Percentiles rank a stretch among this genome's conserved stretches.
Conservation (phyloP, 2,888 invertebrate genomes). For the Lepidonotus clava region DNA sequence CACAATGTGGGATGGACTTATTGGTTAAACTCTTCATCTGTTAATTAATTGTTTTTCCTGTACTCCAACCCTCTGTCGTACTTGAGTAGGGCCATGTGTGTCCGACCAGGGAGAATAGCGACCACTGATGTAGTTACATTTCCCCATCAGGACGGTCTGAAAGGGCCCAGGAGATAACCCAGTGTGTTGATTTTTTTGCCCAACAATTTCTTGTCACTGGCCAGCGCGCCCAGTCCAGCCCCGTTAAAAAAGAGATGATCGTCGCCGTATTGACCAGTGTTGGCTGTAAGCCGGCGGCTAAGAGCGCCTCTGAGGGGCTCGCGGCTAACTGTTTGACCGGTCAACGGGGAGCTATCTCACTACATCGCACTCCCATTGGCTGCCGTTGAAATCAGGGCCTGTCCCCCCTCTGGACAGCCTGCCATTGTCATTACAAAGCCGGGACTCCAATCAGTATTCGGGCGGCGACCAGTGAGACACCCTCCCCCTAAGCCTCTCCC, state of each 20-base stretch:
- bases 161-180: not conserved
- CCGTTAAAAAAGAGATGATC: not conserved
- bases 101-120: no score
- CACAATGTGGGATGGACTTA: no score
- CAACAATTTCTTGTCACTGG: not conserved
- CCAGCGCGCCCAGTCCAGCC: not conserved
- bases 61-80: no score
- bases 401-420: not conserved
- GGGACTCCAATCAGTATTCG: slow-evolving; percentile 36
- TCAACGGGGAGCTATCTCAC: not conserved
- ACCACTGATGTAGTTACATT: not conserved
- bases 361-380: no score
- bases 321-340: not conserved
- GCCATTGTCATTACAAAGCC: slow-evolving; percentile 41
- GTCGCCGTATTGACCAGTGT: slow-evolving; percentile 1
- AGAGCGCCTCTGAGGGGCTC: not conserved
- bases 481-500: not conserved
- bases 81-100: no score
- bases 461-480: not conserved
- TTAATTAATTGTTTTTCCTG: no score
- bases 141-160: not conserved
- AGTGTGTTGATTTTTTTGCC: not conserved
- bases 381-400: not conserved
- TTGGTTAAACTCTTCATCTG: no score
- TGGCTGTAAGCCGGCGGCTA: not conserved